Base-by-base conservation (phyloP, 2,888 invertebrate species). In the Coenonympha glycerion region DNA sequence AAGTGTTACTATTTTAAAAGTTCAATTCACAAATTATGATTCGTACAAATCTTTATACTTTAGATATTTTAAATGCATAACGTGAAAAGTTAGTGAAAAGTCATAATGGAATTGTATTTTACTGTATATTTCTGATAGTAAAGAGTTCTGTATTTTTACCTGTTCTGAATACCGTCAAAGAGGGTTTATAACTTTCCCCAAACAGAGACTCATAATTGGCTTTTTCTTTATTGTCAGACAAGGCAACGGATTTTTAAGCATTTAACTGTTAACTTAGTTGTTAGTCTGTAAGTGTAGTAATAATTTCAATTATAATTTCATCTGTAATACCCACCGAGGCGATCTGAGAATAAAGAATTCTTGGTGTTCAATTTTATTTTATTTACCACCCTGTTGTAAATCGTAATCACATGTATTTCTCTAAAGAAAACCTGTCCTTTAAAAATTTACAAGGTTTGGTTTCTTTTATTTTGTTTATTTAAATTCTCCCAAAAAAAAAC, bases 401-500 rank as follows among this genome's bases (percentile, higher is more conserved):
- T 5, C 15, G 1, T 15, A n/a, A n/a, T 9, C 39, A 39, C 39
- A 24, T 39, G 22, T 39, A 39, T 39, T 39, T 24, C 15, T 9
- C 11, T 19, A 19, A n/a, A 19, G 9, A 5, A 1, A 26, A n/a
- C n/a, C 2, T 26, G 9, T 9, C 26, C n/a, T n/a, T n/a, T n/a
- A n/a, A n/a, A n/a, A 26, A n/a, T 26, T 9, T 8, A 3, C 3
- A 3, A 1, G 11, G 2, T 3, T n/a, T 6, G 8, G 2, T 21
- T 21, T 33, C 16, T 33, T 5, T 44, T 24, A 2, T 34, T 45
- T 45, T 24, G 22, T 24, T 34, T 34, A 24, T 40, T 26, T 18
- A 19, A 18, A 6, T 46, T 24, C 48, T 6, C 3, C 21, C 36
- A n/a, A n/a, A 44, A n/a, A n/a, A 44, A 34, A 33, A 28, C 79